These are phyloP conservation scores for Nannoperca obscura DNA, from an alignment of 2,797 vertebrate genomes.

Conservation along the genomic window DNA sequence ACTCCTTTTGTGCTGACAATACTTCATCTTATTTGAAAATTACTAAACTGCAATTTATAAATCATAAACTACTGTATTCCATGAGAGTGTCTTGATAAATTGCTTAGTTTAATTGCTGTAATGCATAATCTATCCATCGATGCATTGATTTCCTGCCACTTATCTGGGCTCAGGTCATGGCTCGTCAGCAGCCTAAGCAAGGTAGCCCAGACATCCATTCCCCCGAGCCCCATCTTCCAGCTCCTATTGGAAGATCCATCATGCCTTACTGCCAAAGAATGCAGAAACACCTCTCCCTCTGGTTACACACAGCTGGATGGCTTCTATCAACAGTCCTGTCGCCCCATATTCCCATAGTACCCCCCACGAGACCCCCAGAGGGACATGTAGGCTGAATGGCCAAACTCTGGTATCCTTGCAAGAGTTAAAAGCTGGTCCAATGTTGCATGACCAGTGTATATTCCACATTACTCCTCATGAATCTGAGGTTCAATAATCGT, in stretches of 20 bases:
- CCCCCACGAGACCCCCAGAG: not conserved
- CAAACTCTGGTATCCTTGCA: not conserved
- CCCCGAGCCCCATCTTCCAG: not conserved
- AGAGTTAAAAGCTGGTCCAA: not conserved
- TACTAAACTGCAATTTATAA: not conserved
- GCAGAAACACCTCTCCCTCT: conserved; percentile 2
- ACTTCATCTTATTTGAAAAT: not conserved
- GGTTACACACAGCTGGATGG: not conserved
- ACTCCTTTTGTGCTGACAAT: not conserved
- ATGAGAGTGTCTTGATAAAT: not conserved
- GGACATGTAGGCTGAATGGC: not conserved
- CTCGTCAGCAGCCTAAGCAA: not conserved
- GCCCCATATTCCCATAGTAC: not conserved
- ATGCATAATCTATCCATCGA: not conserved
- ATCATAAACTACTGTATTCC: not conserved
- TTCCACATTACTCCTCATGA: not conserved
- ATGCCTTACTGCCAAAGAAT: conserved; percentile 4
- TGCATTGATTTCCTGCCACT: not conserved
- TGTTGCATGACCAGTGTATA: not conserved
- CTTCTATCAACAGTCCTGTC: conserved; percentile 17
- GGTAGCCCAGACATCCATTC: not conserved
- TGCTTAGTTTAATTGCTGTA: not conserved
- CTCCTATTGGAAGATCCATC: not conserved
- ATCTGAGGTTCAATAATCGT: conserved; percentile 4
- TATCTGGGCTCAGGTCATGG: not conserved